Base-by-base conservation (phyloP, 2,797 vertebrate genomes). In the Lagorchestes hirsutus region DNA sequence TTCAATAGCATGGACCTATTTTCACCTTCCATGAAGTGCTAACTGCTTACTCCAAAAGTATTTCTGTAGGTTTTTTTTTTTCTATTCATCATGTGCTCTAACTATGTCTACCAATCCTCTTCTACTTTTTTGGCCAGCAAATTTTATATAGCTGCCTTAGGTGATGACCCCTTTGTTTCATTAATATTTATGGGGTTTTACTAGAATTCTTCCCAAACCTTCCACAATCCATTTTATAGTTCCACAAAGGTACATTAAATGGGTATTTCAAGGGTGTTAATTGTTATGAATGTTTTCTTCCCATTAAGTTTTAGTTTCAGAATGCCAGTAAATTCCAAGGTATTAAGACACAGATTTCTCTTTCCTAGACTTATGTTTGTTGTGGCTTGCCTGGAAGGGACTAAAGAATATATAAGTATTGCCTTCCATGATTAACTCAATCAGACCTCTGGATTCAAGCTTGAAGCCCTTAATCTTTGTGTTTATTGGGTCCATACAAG, bases 211-310 rank as follows among this genome's bases (percentile, higher is more conserved):
- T 74, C 40, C 34, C 67, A 74, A 62, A 40, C 67, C 18, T 74
- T 16, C 67, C 16, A 74, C 18, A 40, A 40, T 74, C n/a, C 14
- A 40, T 74, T 74, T 74, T 74, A 74, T 5, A 40, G 16, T 74
- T 74, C 67, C 67, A 74, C 67, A 74, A 74, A 74, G 67, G n/a
- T 40, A 74, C 67, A 74, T 40, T 74, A 74, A 74, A 74, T 74
- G n/a, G 34, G 34, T 4, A 74, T 74, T 74, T 74, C 67, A 74
- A 74, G n/a, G 67, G 67, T 74, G 74, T 82, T 82, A 82, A 82
- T 82, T 46, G 74, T 82, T 82, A 46, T 46, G 40, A 82, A 82
- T 24, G 74, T 46, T 46, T 82, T 82, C n/a, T 82, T 82, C 34
- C n/a, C n/a, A 82, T 82, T 82, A 82, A 82, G 22, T 82, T 46